Conservation (phyloP, 2,888 invertebrate species). For the Phaonia tiefii region DNA sequence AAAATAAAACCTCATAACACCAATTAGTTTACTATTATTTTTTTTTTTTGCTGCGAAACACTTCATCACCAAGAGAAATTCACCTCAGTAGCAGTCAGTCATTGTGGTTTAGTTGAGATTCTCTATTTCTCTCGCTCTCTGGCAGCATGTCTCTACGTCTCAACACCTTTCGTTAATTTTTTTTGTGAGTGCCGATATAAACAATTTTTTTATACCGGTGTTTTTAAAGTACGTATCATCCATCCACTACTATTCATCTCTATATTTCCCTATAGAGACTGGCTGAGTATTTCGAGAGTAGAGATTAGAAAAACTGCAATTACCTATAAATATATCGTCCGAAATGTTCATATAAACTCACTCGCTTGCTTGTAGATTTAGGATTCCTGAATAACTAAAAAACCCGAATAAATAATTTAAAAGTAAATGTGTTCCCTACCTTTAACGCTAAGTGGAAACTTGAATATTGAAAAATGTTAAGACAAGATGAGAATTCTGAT, state of each 20-base stretch:
- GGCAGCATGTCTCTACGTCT: not conserved
- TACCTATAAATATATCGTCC: too few species aligned
- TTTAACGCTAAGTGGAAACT: too few species aligned
- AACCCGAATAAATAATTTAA: too few species aligned
- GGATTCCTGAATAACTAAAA: too few species aligned
- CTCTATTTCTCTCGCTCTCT: conserved; percentile 1
- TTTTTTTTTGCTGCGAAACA: not conserved
- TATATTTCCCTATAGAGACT: conserved; percentile 17
- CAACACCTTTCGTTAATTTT: not conserved
- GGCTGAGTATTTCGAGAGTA: conserved; percentile 12
- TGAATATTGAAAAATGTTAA: too few species aligned
- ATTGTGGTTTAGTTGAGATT: not conserved
- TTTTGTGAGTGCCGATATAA: conserved; percentile 28
- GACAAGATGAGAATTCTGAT: too few species aligned
- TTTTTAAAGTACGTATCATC: conserved; percentile 29
- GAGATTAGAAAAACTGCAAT: not conserved
- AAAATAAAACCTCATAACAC: not conserved
- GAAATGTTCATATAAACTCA: too few species aligned
- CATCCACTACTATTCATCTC: too few species aligned
- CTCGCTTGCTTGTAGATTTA: too few species aligned
- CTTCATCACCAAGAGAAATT: conserved; percentile 3
- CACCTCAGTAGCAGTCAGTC: conserved; percentile 2
- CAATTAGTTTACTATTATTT: not conserved
- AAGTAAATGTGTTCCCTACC: too few species aligned
- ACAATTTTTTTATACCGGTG: conserved; percentile 51